Evolutionary conservation across 2,113 vertebrate genomes (phyloP).

Genomic region (Hyaena hyaena): DNA sequence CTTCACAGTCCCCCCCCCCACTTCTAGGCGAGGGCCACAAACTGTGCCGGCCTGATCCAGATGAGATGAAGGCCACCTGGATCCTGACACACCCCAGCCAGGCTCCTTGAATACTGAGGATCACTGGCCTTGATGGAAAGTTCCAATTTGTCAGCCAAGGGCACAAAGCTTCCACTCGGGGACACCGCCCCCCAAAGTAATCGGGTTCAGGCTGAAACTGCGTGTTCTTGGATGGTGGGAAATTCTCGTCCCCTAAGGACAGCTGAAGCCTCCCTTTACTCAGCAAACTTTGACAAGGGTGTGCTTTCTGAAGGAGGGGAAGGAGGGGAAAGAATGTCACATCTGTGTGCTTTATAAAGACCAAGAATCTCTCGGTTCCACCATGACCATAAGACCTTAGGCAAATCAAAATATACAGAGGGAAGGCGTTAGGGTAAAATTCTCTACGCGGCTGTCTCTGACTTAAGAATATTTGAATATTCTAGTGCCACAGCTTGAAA

Average conservation of each 20-base stretch:
- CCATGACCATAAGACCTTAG: background rate
- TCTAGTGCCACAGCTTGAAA: slow-evolving; percentile 53
- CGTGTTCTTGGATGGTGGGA: background rate
- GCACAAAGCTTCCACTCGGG: background rate
- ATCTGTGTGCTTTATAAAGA: background rate
- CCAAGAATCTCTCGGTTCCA: background rate
- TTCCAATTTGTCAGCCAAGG: background rate
- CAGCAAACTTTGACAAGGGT: background rate
- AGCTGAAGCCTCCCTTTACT: background rate
- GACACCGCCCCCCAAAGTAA: background rate
- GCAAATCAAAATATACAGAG: slow-evolving; percentile 58
- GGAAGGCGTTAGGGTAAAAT: background rate
- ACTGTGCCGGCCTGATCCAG: background rate
- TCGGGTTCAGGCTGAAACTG: background rate
- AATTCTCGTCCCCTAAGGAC: background rate
- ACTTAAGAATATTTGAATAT: slow-evolving; percentile 61
- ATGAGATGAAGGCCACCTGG: slow-evolving; percentile 69
- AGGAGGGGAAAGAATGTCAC: background rate
- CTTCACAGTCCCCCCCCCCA: background rate
- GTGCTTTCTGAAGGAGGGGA: background rate
- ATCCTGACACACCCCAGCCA: background rate
- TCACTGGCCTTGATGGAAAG: background rate
- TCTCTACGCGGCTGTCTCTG: slow-evolving; percentile 2
- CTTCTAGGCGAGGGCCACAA: slow-evolving; percentile 15
- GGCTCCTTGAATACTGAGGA: background rate